These are phyloP conservation scores for Nycticorax nycticorax DNA, from an alignment of 2,113 vertebrate genomes.

Conservation along the genomic window DNA sequence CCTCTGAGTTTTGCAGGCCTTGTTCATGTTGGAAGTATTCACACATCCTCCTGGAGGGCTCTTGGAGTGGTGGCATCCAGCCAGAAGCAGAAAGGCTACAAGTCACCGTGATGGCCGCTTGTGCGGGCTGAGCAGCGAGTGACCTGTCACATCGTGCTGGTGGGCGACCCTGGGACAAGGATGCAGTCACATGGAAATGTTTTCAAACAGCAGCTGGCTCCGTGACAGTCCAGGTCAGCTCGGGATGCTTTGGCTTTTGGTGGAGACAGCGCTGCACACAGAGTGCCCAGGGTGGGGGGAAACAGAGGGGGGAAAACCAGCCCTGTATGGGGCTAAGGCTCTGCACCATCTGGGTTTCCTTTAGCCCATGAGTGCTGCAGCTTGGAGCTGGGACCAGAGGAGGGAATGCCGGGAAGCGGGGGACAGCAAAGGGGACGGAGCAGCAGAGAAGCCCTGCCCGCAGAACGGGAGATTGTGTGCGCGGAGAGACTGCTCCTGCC, in stretches of 20 bases:
- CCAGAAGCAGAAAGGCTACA: neutral
- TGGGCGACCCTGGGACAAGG: neutral
- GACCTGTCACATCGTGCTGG: neutral
- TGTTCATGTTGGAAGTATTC: neutral
- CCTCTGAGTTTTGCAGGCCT: neutral
- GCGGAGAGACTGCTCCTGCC: neutral
- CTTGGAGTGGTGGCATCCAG: neutral
- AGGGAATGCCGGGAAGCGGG: neutral
- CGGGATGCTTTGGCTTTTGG: neutral
- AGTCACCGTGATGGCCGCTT: neutral
- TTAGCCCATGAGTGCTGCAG: neutral
- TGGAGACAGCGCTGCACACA: neutral
- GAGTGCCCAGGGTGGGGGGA: neutral
- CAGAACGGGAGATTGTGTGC: neutral
- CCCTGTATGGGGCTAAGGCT: neutral
- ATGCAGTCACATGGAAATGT: neutral
- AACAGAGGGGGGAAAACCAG: neutral
- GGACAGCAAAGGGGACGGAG: neutral
- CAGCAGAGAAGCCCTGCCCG: neutral
- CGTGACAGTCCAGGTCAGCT: neutral
- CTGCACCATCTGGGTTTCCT: neutral
- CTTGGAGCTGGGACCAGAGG: neutral
- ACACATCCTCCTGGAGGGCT: neutral
- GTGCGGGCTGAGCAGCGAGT: neutral
- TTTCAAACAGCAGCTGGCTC: neutral